A percentile compares a stretch with the other conserved stretches of the same genome.
These are phyloP conservation scores for Xestia ashworthii DNA, from an alignment of 2,888 invertebrate genomes.

Conservation along the genomic window DNA sequence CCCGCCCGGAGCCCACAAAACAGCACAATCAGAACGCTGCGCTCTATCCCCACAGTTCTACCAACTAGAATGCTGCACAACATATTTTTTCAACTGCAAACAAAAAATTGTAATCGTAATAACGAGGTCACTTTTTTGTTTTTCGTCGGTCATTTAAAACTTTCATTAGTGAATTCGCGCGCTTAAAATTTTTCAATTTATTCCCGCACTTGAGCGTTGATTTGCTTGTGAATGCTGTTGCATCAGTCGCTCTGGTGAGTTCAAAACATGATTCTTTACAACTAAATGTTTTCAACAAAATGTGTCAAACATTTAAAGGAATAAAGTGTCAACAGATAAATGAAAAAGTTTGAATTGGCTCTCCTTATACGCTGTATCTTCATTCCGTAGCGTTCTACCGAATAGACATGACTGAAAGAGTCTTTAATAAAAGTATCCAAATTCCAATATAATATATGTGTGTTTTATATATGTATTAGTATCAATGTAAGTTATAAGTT, in stretches of 20 bases:
- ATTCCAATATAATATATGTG: too few relatives aligned
- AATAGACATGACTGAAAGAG: neutral
- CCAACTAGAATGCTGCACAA: constrained; percentile 52
- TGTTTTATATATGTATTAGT: too few relatives aligned
- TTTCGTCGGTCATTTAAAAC: constrained; percentile 88
- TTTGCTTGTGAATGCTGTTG: constrained; percentile 67
- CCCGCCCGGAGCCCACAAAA: constrained; percentile 41
- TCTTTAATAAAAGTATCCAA: too few relatives aligned
- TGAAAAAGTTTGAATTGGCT: neutral
- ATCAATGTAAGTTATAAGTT: too few relatives aligned
- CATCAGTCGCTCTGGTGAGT: constrained; percentile 21
- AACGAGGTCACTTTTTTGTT: constrained; percentile 87
- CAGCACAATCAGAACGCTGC: constrained; percentile 52
- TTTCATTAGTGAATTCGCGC: constrained; percentile 88
- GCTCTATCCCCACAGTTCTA: constrained; percentile 63
- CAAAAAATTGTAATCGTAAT: constrained; percentile 81
- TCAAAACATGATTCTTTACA: constrained; percentile 36
- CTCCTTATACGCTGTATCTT: neutral
- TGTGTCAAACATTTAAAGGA: constrained; percentile 6
- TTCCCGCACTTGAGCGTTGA: constrained; percentile 79
- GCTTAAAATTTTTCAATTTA: constrained; percentile 82
- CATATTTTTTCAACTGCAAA: constrained; percentile 69
- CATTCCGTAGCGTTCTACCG: neutral
- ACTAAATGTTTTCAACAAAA: constrained; percentile 11
- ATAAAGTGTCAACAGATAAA: neutral